Evolutionary conservation across 2,113 vertebrate species (phyloP).

Genomic region (Scartelaos histophorus): DNA sequence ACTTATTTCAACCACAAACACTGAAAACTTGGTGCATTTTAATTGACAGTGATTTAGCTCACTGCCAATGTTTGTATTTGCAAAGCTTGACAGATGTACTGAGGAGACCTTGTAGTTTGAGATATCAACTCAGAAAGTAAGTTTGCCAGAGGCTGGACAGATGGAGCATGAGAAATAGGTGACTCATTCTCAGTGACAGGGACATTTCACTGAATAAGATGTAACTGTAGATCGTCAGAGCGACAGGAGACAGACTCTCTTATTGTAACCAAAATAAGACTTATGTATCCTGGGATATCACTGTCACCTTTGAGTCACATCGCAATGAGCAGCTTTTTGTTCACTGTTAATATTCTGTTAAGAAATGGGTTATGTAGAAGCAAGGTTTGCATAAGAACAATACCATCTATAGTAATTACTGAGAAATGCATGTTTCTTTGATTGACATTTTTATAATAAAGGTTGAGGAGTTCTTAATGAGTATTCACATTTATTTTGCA

Average conservation of each 20-base stretch:
- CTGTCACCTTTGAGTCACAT: neutral
- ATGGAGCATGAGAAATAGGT: conserved; percentile 6
- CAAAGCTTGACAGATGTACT: conserved; percentile 22
- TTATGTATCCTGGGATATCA: neutral
- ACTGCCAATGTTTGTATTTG: conserved; percentile 25
- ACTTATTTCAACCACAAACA: conserved; percentile 30
- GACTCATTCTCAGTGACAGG: neutral
- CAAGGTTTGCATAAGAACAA: neutral
- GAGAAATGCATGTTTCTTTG: neutral
- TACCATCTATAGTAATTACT: neutral
- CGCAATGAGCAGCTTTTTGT: neutral
- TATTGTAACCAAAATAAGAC: neutral
- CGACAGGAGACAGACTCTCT: neutral
- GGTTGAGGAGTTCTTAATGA: neutral
- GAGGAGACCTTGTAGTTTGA: conserved; percentile 8
- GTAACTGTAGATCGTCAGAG: neutral
- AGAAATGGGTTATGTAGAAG: neutral
- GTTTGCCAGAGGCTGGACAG: conserved; percentile 11
- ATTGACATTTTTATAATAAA: neutral
- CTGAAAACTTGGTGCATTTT: conserved; percentile 4
- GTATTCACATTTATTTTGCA: neutral
- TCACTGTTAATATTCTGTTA: neutral
- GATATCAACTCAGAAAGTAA: conserved; percentile 12
- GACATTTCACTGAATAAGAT: neutral
- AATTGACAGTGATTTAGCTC: conserved; percentile 21